Conservation (phyloP, 2,113 vertebrate species). For the Dolichotis patagonum region DNA sequence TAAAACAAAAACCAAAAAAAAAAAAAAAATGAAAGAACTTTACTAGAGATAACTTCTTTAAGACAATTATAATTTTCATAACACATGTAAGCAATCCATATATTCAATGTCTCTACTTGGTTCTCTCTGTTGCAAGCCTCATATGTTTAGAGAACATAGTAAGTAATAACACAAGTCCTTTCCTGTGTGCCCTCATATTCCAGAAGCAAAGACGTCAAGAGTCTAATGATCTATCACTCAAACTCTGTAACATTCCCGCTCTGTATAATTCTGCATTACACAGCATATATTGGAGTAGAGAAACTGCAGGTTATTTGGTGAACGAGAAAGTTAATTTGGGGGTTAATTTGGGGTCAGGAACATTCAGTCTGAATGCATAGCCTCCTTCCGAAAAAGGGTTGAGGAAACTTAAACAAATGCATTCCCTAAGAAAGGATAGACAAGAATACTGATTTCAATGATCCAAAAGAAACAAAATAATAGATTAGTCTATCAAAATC, state of each 20-base stretch:
- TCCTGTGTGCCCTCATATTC: neutral
- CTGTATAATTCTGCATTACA: neutral
- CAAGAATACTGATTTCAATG: constrained; percentile 53
- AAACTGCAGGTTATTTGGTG: neutral
- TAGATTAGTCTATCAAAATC: constrained; percentile 23
- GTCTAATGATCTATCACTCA: neutral
- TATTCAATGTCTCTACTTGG: neutral
- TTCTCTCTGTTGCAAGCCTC: neutral
- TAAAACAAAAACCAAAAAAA: neutral
- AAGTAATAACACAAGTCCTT: neutral
- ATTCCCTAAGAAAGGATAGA: neutral
- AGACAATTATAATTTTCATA: neutral
- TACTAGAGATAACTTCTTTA: neutral
- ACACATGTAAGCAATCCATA: neutral
- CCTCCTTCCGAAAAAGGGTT: neutral
- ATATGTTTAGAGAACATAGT: neutral
- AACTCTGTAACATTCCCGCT: neutral
- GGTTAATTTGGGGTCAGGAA: neutral
- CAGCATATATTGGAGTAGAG: neutral
- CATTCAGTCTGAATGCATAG: neutral
- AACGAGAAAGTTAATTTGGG: neutral
- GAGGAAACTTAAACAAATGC: constrained; percentile 17
- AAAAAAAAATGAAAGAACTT: neutral
- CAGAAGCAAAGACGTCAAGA: neutral
- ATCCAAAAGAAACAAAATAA: constrained; percentile 24